Conservation (phyloP, 2,113 vertebrate species). For the Fukomys damarensis region DNA sequence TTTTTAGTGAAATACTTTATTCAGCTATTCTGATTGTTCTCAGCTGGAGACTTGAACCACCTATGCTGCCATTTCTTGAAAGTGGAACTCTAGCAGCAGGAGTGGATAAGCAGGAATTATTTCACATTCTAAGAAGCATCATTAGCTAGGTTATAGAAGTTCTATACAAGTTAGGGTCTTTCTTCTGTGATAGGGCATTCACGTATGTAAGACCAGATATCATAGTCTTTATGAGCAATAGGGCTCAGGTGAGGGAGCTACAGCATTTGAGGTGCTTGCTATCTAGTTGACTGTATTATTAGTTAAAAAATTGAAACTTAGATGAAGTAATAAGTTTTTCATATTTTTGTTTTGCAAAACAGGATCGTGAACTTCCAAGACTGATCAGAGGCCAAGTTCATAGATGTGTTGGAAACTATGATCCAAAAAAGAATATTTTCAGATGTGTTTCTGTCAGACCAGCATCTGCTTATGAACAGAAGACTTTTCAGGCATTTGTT, state of each 20-base stretch:
- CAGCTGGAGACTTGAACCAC: background rate
- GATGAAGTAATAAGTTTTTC: slow-evolving; percentile 25
- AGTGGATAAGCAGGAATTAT: slow-evolving; percentile 14
- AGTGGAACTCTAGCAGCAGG: slow-evolving; percentile 5
- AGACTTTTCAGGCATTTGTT: slow-evolving; percentile 90
- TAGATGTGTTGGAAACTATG: slow-evolving; percentile 95
- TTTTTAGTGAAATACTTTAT: background rate
- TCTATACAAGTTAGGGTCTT: background rate
- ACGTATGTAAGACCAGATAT: background rate
- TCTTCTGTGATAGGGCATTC: background rate
- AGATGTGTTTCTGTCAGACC: slow-evolving; percentile 94
- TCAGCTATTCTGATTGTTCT: background rate
- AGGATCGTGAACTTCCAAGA: slow-evolving; percentile 95
- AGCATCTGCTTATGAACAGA: slow-evolving; percentile 90
- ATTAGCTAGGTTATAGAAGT: slow-evolving; percentile 28
- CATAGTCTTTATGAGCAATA: background rate
- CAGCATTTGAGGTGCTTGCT: background rate
- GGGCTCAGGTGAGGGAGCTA: background rate
- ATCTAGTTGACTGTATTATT: slow-evolving; percentile 2
- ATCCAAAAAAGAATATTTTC: slow-evolving; percentile 89
- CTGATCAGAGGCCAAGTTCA: slow-evolving; percentile 95
- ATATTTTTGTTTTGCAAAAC: slow-evolving; percentile 74
- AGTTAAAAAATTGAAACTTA: slow-evolving; percentile 30
- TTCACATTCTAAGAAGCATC: slow-evolving; percentile 2
- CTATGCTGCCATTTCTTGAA: slow-evolving; percentile 1